phyloP scores from a whole-genome alignment of 2,888 invertebrate genomes.

The Archips xylosteana region DNA sequence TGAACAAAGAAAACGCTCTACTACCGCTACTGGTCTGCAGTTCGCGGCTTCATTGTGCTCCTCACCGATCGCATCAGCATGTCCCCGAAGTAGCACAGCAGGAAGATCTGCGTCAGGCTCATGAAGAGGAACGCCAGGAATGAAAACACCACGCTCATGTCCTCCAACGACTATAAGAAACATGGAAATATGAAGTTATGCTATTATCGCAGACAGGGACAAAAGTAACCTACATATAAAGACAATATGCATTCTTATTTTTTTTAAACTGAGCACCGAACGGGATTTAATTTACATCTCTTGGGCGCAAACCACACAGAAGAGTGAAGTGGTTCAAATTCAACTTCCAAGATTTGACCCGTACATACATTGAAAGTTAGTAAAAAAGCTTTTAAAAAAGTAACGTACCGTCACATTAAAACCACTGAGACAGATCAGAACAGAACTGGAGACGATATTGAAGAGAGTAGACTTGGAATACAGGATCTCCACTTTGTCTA shows the following conservation, averaged over 20 bases:
- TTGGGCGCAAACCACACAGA: no score
- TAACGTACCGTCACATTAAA: conserved; percentile 68
- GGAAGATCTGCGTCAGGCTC: conserved; percentile 65
- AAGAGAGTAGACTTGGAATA: conserved; percentile 66
- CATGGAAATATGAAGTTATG: not conserved
- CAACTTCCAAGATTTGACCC: no score
- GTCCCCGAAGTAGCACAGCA: conserved; percentile 70
- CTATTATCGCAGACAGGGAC: no score
- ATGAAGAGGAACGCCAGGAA: conserved; percentile 63
- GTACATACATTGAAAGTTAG: no score
- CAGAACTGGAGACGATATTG: conserved; percentile 67
- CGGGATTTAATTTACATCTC: no score
- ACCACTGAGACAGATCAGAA: conserved; percentile 70
- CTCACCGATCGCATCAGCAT: conserved; percentile 69
- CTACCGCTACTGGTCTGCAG: no score
- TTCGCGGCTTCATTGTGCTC: not conserved
- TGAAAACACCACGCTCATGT: conserved; percentile 54
- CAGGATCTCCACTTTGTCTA: conserved; percentile 60
- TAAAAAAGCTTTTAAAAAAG: not conserved
- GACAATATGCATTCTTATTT: no score
- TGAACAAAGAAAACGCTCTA: no score
- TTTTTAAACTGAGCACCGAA: no score
- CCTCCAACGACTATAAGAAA: conserved; percentile 44
- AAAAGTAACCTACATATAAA: no score
- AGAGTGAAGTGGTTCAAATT: no score